phyloP scores from a whole-genome alignment of 2,888 invertebrate species.

The Campopleginae sp. region DNA sequence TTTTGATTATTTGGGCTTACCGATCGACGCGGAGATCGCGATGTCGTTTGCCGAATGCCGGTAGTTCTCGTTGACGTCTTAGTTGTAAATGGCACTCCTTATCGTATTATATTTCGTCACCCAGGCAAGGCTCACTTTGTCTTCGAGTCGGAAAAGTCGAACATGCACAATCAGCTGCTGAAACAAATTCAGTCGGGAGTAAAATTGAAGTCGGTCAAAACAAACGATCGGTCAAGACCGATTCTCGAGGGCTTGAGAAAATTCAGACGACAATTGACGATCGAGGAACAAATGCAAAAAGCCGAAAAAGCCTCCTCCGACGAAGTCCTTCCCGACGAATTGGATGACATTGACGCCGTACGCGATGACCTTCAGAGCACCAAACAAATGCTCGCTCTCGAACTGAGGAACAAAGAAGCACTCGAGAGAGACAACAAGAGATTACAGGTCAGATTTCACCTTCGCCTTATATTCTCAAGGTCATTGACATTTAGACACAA shows the following conservation, averaged over 20 bases:
- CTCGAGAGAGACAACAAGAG: constrained; percentile 94
- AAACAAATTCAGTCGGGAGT: constrained; percentile 93
- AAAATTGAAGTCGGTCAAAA: constrained; percentile 90
- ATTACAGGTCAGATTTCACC: constrained; percentile 83
- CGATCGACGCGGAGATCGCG: constrained; percentile 6
- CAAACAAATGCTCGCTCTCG: constrained; percentile 95
- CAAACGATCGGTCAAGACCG: constrained; percentile 95
- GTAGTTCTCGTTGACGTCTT: constrained; percentile 1
- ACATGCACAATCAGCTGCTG: constrained; percentile 91
- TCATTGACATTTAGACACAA: not conserved
- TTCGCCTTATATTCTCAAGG: no score
- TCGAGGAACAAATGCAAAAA: constrained; percentile 95
- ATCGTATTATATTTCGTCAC: constrained; percentile 42
- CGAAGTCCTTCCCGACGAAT: constrained; percentile 90
- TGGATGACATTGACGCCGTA: constrained; percentile 96
- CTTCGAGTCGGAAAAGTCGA: constrained; percentile 93
- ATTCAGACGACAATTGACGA: constrained; percentile 95
- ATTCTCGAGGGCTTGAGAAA: constrained; percentile 93
- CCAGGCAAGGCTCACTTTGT: constrained; percentile 91
- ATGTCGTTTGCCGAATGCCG: not conserved
- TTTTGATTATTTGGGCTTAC: not conserved
- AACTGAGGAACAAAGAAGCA: constrained; percentile 93
- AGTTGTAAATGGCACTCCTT: not conserved
- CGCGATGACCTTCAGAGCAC: constrained; percentile 96
- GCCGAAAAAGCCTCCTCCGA: constrained; percentile 85